Conservation (phyloP, 2,113 vertebrate genomes). For the Plestiodon gilberti region DNA sequence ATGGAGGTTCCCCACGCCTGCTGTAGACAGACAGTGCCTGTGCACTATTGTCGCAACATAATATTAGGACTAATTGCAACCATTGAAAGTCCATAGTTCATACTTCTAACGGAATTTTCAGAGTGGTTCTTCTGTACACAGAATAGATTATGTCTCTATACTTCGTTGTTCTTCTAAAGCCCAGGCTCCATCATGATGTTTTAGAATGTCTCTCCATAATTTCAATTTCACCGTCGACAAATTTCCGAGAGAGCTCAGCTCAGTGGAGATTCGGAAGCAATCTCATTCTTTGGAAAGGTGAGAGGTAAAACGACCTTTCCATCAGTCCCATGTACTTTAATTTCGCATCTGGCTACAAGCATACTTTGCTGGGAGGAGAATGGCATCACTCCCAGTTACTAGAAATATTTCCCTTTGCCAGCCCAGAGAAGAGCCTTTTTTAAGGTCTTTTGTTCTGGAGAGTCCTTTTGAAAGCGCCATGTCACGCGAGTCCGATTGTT, state of each 20-base stretch:
- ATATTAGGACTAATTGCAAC: no score
- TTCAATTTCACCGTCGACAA: constrained; percentile 61
- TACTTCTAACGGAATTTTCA: background rate
- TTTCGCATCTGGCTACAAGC: constrained; percentile 64
- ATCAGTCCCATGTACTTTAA: constrained; percentile 54
- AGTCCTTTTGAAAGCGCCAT: background rate
- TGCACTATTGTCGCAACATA: no score
- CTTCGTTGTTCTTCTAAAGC: constrained; percentile 49
- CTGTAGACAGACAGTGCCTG: no score
- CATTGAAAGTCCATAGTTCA: no score
- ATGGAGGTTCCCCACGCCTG: no score
- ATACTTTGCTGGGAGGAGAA: constrained; percentile 41
- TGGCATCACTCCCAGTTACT: constrained; percentile 34
- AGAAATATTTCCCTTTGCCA: constrained; percentile 58
- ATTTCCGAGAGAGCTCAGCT: constrained; percentile 59
- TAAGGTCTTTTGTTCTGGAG: constrained; percentile 41
- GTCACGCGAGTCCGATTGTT: constrained; percentile 1
- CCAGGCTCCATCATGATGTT: constrained; percentile 53
- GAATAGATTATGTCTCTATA: constrained; percentile 49
- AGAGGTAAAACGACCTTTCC: constrained; percentile 57
- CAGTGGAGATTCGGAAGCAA: constrained; percentile 53
- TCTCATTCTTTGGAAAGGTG: constrained; percentile 47
- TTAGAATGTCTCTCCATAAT: constrained; percentile 48
- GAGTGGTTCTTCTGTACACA: background rate
- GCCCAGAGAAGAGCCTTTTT: constrained; percentile 19